phyloP scores from a whole-genome alignment of 2,797 vertebrate genomes.

The Aldrovandia affinis region DNA sequence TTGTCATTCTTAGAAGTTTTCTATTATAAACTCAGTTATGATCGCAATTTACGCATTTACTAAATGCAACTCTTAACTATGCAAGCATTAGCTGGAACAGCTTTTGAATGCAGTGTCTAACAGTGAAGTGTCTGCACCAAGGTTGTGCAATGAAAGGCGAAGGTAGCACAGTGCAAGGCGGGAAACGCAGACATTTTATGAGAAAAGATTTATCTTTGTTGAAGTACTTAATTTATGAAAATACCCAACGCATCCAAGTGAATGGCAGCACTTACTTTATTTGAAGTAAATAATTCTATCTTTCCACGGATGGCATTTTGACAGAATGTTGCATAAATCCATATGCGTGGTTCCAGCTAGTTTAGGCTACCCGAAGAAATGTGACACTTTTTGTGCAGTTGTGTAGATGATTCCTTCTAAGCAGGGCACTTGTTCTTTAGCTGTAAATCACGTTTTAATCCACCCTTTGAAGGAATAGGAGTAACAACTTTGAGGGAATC shows the following conservation, averaged over 20 bases:
- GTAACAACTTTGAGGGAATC: slow-evolving; percentile 25
- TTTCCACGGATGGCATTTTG: background rate
- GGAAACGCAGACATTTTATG: slow-evolving; percentile 32
- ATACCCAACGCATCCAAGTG: background rate
- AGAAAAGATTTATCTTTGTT: slow-evolving; percentile 22
- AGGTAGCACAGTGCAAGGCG: slow-evolving; percentile 23
- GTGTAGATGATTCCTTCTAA: background rate
- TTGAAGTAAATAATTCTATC: background rate
- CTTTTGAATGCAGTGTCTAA: background rate
- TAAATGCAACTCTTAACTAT: slow-evolving; percentile 16
- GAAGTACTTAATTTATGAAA: slow-evolving; percentile 17
- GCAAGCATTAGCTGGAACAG: background rate
- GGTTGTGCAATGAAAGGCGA: slow-evolving; percentile 12
- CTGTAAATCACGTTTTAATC: slow-evolving; percentile 17
- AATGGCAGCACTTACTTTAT: slow-evolving; percentile 6
- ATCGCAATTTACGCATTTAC: background rate
- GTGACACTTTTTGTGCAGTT: slow-evolving; percentile 21
- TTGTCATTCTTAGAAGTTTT: slow-evolving; percentile 2
- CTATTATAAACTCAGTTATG: slow-evolving; percentile 1
- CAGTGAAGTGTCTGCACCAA: slow-evolving; percentile 6
- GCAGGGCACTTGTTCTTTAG: background rate
- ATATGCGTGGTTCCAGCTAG: slow-evolving; percentile 8
- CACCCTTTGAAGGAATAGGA: slow-evolving; percentile 16
- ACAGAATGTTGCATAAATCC: slow-evolving; percentile 7
- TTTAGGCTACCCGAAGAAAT: slow-evolving; percentile 13